These are phyloP conservation scores for Stichodactyla helianthus DNA, from an alignment of 64 coral and sea anemone genomes.

Conservation along the genomic window DNA sequence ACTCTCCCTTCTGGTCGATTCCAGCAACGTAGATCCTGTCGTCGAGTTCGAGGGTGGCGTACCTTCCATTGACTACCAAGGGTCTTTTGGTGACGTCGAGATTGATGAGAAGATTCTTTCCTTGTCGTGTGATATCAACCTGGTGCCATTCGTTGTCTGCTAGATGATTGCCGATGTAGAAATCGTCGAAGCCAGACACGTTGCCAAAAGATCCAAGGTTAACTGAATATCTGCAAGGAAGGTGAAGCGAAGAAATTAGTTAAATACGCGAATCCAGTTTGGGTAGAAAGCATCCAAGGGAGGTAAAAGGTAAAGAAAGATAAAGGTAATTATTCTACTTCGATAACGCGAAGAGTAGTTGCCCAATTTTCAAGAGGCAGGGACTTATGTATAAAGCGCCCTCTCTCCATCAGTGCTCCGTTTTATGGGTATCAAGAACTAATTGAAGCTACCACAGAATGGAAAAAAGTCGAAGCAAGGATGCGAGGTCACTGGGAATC, in stretches of 20 bases:
- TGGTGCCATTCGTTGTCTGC: constrained; percentile 88
- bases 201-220: constrained; percentile 45
- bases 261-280: not conserved
- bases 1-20: constrained; percentile 34
- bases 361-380: too few relatives aligned
- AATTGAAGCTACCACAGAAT: too few relatives aligned
- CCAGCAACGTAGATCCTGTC: constrained; percentile 67
- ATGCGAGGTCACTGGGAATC: too few relatives aligned
- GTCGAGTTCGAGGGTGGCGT: constrained; percentile 34
- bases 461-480: too few relatives aligned
- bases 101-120: constrained; percentile 5
- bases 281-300: too few relatives aligned
- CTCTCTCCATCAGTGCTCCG: too few relatives aligned
- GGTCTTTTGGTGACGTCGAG: constrained; percentile 13
- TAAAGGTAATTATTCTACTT: too few relatives aligned
- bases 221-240: constrained; percentile 35
- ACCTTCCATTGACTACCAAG: constrained; percentile 19
- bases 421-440: too few relatives aligned
- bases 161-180: constrained; percentile 35
- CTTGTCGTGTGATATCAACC: constrained; percentile 35
- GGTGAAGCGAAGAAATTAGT: not conserved
- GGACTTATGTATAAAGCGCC: too few relatives aligned
- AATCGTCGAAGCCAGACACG: constrained; percentile 53
- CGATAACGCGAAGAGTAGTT: too few relatives aligned
- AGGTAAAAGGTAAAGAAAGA: too few relatives aligned